Base-by-base conservation (phyloP, 2,888 invertebrate genomes). In the Phlogophora meticulosa region DNA sequence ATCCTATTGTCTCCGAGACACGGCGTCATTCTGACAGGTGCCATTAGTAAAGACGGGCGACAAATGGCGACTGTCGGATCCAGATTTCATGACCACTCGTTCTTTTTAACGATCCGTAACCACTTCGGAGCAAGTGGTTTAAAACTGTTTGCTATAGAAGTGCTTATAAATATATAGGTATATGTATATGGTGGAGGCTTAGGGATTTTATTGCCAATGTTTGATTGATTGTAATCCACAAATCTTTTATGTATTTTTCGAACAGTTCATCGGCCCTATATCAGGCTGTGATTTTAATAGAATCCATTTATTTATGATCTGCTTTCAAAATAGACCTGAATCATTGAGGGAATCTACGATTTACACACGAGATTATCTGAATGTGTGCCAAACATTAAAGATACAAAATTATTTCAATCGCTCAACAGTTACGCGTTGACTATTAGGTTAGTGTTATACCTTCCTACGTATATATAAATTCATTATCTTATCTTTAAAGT, bases 11-110 rank as follows among this genome's bases (percentile, higher is more conserved):
- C 78, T 84, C 80, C 72, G 49, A 63, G 43, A 17, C 62, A 38
- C 72, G 76, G 74, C 76, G 83, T 83, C 85, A 82, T 58, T 83
- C 82, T 89, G 90, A 91, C 91, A 92, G 89, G 85, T 80, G 84
- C 80, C 85, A 91, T 91, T 91, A 87, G 88, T 87, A 85, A 84
- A 85, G 87, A 88, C 83, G 82, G 79, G 15, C 83, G 84, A 90
- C 86, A 88, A 90, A 91, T 90, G 85, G 83, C 78, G 76, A 68
- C 83, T 85, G 88, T 87, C 88, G 82, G 76, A 80, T 79, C 80
- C 81, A 80, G 85, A 84, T 85, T 79, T 83, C 83, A 78, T 80
- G 77, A 60, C 57, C 68, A 73, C 76, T 75, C 43, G 67, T 67
- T 76, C 49, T 70, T 71, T 72, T 79, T 60, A 72, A 68, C 46